These are phyloP conservation scores for Rousettus leschenaultii DNA, from an alignment of 2,113 vertebrate species.

Conservation along the genomic window DNA sequence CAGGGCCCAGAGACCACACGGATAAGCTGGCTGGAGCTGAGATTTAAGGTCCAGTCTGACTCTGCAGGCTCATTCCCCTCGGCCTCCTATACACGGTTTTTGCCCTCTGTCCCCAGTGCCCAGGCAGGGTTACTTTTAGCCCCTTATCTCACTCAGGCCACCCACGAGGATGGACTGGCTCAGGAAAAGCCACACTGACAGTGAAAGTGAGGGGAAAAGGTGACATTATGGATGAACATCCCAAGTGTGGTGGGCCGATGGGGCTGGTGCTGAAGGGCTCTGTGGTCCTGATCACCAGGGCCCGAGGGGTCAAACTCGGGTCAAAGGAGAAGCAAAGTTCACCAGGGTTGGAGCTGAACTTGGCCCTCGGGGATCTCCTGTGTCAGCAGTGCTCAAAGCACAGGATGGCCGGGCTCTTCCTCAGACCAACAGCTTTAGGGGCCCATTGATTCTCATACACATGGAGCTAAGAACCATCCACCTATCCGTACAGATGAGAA, in stretches of 20 bases:
- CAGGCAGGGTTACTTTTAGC: not conserved
- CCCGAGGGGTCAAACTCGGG: accelerated
- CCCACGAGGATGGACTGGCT: not conserved
- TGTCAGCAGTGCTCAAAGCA: not conserved
- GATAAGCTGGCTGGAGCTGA: not conserved
- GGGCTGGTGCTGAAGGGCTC: not conserved
- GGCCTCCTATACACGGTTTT: accelerated
- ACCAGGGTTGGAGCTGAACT: not conserved
- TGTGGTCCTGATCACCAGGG: not conserved
- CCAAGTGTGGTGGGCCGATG: accelerated
- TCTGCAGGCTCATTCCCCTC: not conserved
- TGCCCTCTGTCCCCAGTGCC: not conserved
- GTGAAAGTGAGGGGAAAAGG: not conserved
- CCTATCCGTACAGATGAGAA: not conserved
- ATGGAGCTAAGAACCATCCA: not conserved
- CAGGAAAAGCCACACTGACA: not conserved
- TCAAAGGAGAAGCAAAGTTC: not conserved
- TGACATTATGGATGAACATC: not conserved
- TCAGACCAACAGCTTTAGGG: not conserved
- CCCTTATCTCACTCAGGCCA: not conserved
- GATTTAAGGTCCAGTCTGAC: not conserved
- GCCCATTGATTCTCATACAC: not conserved
- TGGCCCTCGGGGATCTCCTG: not conserved
- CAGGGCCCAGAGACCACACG: not conserved
- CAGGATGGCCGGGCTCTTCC: not conserved